These are phyloP conservation scores for Phrynocephalus versicolor DNA, from an alignment of 2,113 vertebrate species.

Conservation along the genomic window DNA sequence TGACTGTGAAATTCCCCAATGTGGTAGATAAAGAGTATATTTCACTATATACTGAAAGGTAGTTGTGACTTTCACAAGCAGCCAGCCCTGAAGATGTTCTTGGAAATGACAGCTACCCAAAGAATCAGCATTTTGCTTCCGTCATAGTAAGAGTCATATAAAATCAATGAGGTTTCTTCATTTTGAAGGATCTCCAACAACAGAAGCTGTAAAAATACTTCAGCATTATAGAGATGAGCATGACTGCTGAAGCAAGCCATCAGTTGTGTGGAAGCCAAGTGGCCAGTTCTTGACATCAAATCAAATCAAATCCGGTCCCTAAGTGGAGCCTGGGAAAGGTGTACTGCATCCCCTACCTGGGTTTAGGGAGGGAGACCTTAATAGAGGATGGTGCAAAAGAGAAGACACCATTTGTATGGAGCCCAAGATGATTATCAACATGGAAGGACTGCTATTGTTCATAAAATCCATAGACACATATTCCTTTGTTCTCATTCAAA, in stretches of 20 bases:
- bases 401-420: too few species aligned
- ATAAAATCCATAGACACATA: too few species aligned
- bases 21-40: background rate
- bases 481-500: too few species aligned
- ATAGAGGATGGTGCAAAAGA: background rate
- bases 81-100: background rate
- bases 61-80: background rate
- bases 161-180: fast-evolving
- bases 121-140: constrained; percentile 11
- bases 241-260: background rate
- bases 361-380: too few species aligned
- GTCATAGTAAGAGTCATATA: constrained; percentile 17
- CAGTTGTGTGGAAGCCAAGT: background rate
- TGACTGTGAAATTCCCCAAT: background rate
- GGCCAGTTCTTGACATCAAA: background rate
- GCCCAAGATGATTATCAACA: too few species aligned
- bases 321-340: background rate
- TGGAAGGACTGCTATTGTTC: too few species aligned
- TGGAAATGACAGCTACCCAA: background rate
- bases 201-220: background rate
- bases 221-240: background rate
- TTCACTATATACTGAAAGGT: background rate
- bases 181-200: background rate
- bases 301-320: background rate
- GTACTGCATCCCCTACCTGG: too few species aligned